Conservation (phyloP, 2,888 invertebrate species). For the Dryadula phaetusa region DNA sequence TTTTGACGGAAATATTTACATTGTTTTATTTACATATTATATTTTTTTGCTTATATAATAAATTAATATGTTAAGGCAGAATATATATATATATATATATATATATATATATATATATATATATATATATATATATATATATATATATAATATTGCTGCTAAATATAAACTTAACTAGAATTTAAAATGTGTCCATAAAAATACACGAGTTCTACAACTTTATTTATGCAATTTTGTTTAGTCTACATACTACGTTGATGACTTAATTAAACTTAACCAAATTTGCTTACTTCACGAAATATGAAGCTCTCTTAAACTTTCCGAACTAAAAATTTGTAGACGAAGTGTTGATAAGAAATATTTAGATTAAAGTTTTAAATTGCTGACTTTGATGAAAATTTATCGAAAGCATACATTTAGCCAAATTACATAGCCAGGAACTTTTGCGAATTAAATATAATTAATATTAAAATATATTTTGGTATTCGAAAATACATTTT, state of each 20-base stretch:
- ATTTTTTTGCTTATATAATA: too few species aligned
- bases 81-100: too few species aligned
- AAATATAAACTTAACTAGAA: too few species aligned
- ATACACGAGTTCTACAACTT: neutral
- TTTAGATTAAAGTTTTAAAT: constrained; percentile 13
- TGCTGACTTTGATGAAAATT: constrained; percentile 15
- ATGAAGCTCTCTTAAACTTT: neutral
- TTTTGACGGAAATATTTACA: too few species aligned
- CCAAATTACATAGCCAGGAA: neutral
- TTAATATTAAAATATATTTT: too few species aligned
- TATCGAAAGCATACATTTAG: neutral
- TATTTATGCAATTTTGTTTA: neutral
- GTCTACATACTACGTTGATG: neutral
- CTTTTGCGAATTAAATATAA: too few species aligned
- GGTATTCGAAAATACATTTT: too few species aligned
- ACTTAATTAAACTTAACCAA: constrained; percentile 19
- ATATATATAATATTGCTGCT: too few species aligned
- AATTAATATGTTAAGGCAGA: too few species aligned
- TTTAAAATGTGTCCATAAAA: neutral
- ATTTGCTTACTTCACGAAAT: constrained; percentile 13
- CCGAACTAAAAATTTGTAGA: constrained; percentile 10
- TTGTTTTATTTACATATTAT: too few species aligned
- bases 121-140: too few species aligned
- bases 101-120: too few species aligned
- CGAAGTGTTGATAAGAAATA: constrained; percentile 19